phyloP scores from a whole-genome alignment of 2,113 vertebrate species.

The Burhinus bistriatus region DNA sequence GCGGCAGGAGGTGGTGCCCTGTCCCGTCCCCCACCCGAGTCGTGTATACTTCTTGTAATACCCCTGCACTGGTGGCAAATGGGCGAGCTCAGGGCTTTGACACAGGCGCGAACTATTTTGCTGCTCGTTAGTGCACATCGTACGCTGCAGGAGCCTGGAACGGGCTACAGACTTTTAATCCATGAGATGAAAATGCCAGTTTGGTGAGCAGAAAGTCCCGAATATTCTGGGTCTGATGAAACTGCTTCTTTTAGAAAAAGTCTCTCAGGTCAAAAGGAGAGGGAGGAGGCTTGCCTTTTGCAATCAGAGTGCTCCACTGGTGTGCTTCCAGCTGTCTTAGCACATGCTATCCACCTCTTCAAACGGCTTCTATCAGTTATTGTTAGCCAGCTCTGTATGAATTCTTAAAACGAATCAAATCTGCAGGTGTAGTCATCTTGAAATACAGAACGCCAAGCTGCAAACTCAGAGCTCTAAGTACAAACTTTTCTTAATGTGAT shows the following conservation, averaged over 20 bases:
- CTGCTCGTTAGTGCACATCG: neutral
- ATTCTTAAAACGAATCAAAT: neutral
- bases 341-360: neutral
- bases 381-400: neutral
- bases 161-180: neutral
- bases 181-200: neutral
- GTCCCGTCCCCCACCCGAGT: neutral
- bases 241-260: neutral
- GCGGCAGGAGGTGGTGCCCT: neutral
- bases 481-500: neutral
- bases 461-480: neutral
- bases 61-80: neutral
- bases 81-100: neutral
- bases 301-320: neutral
- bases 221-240: neutral
- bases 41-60: fast-evolving
- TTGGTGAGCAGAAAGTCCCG: fast-evolving
- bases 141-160: neutral
- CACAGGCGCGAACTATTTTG: neutral
- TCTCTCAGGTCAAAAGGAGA: neutral
- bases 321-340: neutral
- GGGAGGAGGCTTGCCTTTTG: neutral
- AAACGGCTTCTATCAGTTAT: neutral
- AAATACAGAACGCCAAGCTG: neutral
- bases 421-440: neutral